Percentiles rank a stretch among this genome's conserved stretches.
Conservation (phyloP, 1,140 invertebrate species). For the Aricia agestis region DNA sequence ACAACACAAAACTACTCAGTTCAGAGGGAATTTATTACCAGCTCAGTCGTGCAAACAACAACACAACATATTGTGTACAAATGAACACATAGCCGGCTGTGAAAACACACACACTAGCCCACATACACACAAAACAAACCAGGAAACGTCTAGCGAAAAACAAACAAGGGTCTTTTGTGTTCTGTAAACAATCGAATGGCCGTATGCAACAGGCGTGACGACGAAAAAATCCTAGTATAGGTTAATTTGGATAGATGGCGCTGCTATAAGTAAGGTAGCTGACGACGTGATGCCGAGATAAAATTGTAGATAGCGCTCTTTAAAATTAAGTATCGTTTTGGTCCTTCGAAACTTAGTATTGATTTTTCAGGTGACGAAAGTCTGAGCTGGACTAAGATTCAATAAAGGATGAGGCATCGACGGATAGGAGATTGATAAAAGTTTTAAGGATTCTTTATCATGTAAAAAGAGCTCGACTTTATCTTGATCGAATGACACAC, state of each 20-base stretch:
- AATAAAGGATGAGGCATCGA: background rate
- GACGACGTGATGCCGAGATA: background rate
- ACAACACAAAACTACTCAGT: constrained; percentile 30
- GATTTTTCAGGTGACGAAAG: background rate
- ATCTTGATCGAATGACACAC: background rate
- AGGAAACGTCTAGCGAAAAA: constrained; percentile 75
- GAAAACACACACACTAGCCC: constrained; percentile 53
- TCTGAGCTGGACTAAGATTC: background rate
- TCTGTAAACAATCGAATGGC: constrained; percentile 71
- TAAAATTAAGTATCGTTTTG: constrained; percentile 13
- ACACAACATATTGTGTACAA: constrained; percentile 60
- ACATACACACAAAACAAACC: constrained; percentile 71
- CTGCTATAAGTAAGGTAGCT: background rate
- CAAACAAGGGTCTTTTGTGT: constrained; percentile 74
- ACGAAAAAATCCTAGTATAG: constrained; percentile 50
- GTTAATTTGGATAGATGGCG: constrained; percentile 56
- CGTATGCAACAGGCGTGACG: constrained; percentile 73
- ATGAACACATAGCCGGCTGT: constrained; percentile 59
- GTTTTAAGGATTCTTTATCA: background rate
- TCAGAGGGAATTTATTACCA: constrained; percentile 62
- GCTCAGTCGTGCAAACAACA: constrained; percentile 57
- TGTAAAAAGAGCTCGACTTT: background rate
- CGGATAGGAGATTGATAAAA: background rate
- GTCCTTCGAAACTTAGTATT: background rate
- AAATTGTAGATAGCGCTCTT: constrained; percentile 44